Base-by-base conservation (phyloP, 2,113 vertebrate genomes). In the Archilochus colubris region DNA sequence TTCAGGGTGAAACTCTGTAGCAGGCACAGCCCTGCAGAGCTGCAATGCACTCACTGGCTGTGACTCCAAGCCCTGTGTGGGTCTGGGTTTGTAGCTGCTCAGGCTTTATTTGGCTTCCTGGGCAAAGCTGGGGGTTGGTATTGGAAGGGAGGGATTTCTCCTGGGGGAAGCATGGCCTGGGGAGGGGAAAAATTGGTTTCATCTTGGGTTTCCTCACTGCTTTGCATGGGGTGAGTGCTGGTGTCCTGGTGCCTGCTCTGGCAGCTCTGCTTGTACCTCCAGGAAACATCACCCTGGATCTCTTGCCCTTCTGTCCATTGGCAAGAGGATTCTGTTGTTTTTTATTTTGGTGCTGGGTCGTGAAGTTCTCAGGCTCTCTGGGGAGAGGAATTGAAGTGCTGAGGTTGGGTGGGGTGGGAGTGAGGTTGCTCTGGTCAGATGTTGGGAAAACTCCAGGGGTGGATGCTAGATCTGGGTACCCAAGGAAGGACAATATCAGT, bases 191-290 rank as follows among this genome's bases (percentile, higher is more conserved):
- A 27, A 13, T 31, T 23, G 1, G 9, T 40, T 80, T 67, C 25
- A 6, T 20, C 30, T 40, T 59, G 59, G 44, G 2, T 87, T 87
- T 88, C 19, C 69, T 25, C 43, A 40, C 25, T 58, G 69, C 44
- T 55, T 44, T 19, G 25, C n/a, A 0, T 9, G 68, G 59, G 31
- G 27, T 1, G 16, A 68, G 14, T 9, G 62, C 70, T 31, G 63
- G 38, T 19, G 14, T 16, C 40, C 31, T 36, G 28, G 20, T 21
- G 57, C 69, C 69, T 30, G 11, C 50, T 33, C 23, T 21, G 59
- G 36, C 24, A 12, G 51, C 67, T 70, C 36, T 27, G 3, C 0
- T 1, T 25, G 72, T 3, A 0, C n/a, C n/a, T 53, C n/a, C 22
- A 24, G 33, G 19, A 20, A 81, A 5, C 1, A 9, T 28, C 50